phyloP scores from a whole-genome alignment of 2,113 vertebrate species.

The Polypterus senegalus region DNA sequence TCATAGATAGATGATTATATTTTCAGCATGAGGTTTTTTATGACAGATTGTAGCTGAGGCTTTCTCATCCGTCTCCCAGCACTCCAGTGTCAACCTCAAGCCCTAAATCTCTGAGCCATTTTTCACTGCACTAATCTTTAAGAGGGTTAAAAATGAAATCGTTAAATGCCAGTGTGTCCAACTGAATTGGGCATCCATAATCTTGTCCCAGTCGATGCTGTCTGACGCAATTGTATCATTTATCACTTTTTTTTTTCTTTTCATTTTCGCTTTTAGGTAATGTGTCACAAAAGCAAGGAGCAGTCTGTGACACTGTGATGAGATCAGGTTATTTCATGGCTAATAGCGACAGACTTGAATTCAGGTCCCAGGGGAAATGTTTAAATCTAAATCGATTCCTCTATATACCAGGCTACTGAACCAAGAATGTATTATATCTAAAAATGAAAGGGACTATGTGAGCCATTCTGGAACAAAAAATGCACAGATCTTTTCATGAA shows the following conservation, averaged over 20 bases:
- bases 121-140: background rate
- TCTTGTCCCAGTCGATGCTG: constrained; percentile 2
- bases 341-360: no score
- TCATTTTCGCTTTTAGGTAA: background rate
- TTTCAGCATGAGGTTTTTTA: constrained; percentile 2
- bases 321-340: background rate
- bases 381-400: no score
- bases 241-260: background rate
- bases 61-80: constrained; percentile 5
- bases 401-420: no score
- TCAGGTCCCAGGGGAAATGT: no score
- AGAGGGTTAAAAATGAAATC: constrained; percentile 8
- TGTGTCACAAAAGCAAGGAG: background rate
- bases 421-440: no score
- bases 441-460: no score
- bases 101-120: background rate
- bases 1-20: constrained; percentile 3
- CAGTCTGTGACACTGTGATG: background rate
- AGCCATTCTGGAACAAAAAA: no score
- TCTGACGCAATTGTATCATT: constrained; percentile 8
- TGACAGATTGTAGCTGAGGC: constrained; percentile 2
- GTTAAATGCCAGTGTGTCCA: constrained; percentile 9
- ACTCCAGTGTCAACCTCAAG: background rate
- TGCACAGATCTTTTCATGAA: no score
- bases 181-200: constrained; percentile 3